Evolutionary conservation across 1,140 invertebrate genomes (phyloP).

Genomic region (Chymomyza costata): DNA sequence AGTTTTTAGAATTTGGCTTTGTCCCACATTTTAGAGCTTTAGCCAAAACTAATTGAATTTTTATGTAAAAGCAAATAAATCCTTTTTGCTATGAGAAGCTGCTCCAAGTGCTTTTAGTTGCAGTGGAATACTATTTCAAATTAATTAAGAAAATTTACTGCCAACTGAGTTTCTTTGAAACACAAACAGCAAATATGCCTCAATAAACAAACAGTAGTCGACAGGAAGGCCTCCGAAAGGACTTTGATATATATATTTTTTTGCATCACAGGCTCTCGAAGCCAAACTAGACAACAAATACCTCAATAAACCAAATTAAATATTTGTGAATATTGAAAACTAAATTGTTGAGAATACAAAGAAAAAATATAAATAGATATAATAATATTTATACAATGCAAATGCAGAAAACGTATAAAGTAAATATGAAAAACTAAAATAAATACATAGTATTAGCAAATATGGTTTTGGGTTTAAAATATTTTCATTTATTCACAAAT

Average conservation of each 20-base stretch:
- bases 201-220: conserved; percentile 20
- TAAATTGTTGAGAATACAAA: conserved; percentile 31
- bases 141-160: conserved; percentile 63
- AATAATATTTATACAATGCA: conserved; percentile 26
- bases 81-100: conserved; percentile 2
- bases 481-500: conserved; percentile 15
- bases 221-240: conserved; percentile 21
- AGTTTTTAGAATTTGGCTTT: too few species aligned
- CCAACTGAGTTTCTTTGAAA: conserved; percentile 18
- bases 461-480: conserved; percentile 16
- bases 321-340: conserved; percentile 50
- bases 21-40: too few species aligned
- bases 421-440: conserved; percentile 41
- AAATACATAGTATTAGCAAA: conserved; percentile 48
- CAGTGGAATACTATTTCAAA: conserved; percentile 38
- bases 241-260: too few species aligned
- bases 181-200: conserved; percentile 9
- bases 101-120: not conserved
- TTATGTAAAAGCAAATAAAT: conserved; percentile 18
- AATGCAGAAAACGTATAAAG: too few species aligned
- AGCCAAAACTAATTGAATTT: conserved; percentile 42
- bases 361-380: conserved; percentile 17
- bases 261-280: conserved; percentile 5
- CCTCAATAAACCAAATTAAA: conserved; percentile 68
- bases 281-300: conserved; percentile 58